phyloP scores from a whole-genome alignment of 2,113 vertebrate species.

The Ceyx melanurus region DNA sequence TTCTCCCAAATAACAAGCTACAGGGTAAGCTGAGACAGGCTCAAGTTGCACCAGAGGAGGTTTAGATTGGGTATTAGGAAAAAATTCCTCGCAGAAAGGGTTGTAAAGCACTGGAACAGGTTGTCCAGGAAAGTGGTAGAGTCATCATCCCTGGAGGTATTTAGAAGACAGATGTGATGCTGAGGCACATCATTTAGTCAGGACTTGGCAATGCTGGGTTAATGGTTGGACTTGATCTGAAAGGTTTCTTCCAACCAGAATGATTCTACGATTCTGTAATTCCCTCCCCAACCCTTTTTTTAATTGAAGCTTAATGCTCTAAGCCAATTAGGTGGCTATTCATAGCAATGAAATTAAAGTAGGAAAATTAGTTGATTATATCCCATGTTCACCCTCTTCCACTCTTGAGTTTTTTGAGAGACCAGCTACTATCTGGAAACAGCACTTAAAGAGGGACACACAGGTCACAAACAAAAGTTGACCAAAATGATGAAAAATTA shows the following conservation, averaged over 20 bases:
- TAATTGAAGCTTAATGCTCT: background rate
- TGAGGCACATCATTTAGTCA: too few relatives aligned
- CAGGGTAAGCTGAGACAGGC: background rate
- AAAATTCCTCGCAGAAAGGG: too few relatives aligned
- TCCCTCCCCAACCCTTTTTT: rapidly evolving
- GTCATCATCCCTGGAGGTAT: too few relatives aligned
- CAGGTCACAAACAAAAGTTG: background rate
- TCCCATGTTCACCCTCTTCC: background rate
- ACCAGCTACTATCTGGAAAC: background rate
- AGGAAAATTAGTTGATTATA: background rate
- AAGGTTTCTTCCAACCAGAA: too few relatives aligned
- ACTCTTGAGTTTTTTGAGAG: background rate
- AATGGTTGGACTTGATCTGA: too few relatives aligned
- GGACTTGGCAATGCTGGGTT: too few relatives aligned
- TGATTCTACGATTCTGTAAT: background rate
- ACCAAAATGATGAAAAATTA: background rate
- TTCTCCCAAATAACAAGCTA: too few relatives aligned
- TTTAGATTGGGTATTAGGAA: too few relatives aligned
- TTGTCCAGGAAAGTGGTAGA: too few relatives aligned
- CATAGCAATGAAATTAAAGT: background rate
- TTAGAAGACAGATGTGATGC: too few relatives aligned
- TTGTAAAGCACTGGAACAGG: too few relatives aligned
- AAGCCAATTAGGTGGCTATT: background rate
- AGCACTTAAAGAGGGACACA: background rate
- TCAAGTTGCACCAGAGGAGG: too few relatives aligned